phyloP scores from a whole-genome alignment of 2,113 vertebrate species.

The Holacanthus passer region DNA sequence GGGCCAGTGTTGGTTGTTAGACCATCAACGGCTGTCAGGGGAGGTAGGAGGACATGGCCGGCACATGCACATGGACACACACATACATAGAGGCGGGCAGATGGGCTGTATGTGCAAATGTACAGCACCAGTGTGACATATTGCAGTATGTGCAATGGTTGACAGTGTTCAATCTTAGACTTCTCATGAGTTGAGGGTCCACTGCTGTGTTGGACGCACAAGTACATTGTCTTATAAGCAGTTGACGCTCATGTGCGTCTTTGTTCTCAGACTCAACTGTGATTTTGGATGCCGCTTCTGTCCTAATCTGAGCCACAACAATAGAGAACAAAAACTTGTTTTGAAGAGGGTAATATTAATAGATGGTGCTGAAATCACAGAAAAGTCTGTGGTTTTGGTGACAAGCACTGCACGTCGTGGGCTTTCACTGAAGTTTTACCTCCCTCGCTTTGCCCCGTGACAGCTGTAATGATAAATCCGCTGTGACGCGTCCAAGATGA shows the following conservation, averaged over 20 bases:
- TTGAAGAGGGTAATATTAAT: slow-evolving; percentile 28
- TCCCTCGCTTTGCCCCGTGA: slow-evolving; percentile 47
- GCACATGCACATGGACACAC: slow-evolving; percentile 13
- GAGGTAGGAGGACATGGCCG: slow-evolving; percentile 34
- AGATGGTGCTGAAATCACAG: slow-evolving; percentile 11
- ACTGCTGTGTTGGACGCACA: not conserved
- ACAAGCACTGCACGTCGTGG: not conserved
- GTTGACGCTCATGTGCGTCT: not conserved
- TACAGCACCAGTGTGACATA: slow-evolving; percentile 11
- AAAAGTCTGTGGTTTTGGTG: slow-evolving; percentile 1
- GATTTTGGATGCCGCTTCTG: slow-evolving; percentile 11
- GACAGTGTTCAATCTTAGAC: not conserved
- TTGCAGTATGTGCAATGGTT: not conserved
- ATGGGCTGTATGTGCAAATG: slow-evolving; percentile 42
- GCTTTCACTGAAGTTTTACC: slow-evolving; percentile 49
- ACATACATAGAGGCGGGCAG: slow-evolving; percentile 9
- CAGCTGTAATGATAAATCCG: slow-evolving; percentile 60
- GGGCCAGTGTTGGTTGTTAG: slow-evolving; percentile 65
- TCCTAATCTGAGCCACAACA: slow-evolving; percentile 2
- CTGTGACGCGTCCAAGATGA: slow-evolving; percentile 59
- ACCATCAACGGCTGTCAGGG: slow-evolving; percentile 57
- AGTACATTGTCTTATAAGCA: not conserved
- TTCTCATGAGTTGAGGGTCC: not conserved
- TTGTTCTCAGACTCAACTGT: slow-evolving; percentile 6
- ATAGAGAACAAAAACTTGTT: slow-evolving; percentile 11